Evolutionary conservation across 2,113 vertebrate genomes (phyloP).

Genomic region (Muntiacus reevesi): DNA sequence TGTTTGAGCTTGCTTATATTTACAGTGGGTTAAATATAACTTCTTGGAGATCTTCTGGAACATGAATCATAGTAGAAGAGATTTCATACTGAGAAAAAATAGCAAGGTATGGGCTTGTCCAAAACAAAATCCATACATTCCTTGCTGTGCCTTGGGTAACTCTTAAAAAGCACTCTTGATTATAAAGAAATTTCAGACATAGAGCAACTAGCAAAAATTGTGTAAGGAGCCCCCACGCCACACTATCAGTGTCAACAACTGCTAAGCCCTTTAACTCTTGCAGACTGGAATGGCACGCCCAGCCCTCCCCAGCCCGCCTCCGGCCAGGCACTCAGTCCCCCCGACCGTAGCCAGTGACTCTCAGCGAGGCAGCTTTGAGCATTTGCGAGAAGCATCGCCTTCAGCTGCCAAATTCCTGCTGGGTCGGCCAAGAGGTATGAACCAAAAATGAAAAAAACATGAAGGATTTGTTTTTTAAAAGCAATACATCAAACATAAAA

Average conservation of each 20-base stretch:
- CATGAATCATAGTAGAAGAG: neutral
- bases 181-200: neutral
- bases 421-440: conserved; percentile 63
- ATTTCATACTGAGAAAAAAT: neutral
- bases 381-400: neutral
- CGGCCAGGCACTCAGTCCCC: neutral
- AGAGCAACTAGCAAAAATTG: neutral
- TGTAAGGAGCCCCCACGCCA: too few relatives aligned
- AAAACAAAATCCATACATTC: neutral
- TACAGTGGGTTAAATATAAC: neutral
- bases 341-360: neutral
- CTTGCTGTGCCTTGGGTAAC: neutral
- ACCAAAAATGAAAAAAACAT: conserved; percentile 42
- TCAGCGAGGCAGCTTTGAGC: neutral
- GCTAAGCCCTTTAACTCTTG: rapidly evolving
- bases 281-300: rapidly evolving
- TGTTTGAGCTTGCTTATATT: neutral
- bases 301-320: neutral
- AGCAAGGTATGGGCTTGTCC: neutral
- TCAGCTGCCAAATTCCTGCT: conserved; percentile 14
- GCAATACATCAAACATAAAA: conserved; percentile 69
- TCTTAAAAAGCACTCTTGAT: neutral
- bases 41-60: neutral
- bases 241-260: rapidly evolving
- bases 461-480: conserved; percentile 57